Conservation (phyloP, 2,888 invertebrate species). For the Drosophila pseudotakahashii region DNA sequence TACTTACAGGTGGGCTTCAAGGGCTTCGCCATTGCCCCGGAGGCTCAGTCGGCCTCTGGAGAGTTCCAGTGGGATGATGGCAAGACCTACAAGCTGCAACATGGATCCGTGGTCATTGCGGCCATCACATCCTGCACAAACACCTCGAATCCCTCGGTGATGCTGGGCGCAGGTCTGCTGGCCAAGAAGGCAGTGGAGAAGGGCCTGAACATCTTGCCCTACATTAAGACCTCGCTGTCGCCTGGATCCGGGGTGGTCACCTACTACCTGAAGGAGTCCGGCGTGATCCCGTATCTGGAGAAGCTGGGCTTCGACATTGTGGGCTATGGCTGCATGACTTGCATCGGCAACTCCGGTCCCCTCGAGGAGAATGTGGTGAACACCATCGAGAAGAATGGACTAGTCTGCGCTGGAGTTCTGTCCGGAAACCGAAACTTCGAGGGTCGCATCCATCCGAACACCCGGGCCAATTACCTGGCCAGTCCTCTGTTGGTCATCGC, state of each 20-base stretch:
- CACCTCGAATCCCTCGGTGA: conserved; percentile 98
- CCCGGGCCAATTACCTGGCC: conserved; percentile 98
- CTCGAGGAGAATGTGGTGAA: conserved; percentile 95
- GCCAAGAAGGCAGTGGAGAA: conserved; percentile 97
- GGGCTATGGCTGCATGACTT: conserved; percentile 99
- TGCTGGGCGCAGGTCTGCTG: conserved; percentile 97
- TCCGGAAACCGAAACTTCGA: conserved; percentile 99
- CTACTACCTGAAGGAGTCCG: conserved; percentile 91
- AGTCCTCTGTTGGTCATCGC: conserved; percentile 99
- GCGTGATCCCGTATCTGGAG: conserved; percentile 94
- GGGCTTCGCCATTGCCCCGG: conserved; percentile 92
- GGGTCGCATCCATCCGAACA: conserved; percentile 98
- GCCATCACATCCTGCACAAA: conserved; percentile 99
- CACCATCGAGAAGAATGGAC: conserved; percentile 96
- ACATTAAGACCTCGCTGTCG: conserved; percentile 98
- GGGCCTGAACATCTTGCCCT: conserved; percentile 94
- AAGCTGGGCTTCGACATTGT: conserved; percentile 96
- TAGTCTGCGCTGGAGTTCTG: conserved; percentile 97
- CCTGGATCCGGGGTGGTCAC: conserved; percentile 98
- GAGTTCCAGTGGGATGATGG: conserved; percentile 92
- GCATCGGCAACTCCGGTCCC: conserved; percentile 99
- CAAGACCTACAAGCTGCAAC: conserved; percentile 90
- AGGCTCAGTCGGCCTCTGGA: conserved; percentile 87
- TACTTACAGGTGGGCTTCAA: conserved; percentile 92
- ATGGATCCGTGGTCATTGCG: conserved; percentile 98